These are phyloP conservation scores for Rhingia campestris DNA, from an alignment of 2,888 invertebrate species.

Conservation along the genomic window DNA sequence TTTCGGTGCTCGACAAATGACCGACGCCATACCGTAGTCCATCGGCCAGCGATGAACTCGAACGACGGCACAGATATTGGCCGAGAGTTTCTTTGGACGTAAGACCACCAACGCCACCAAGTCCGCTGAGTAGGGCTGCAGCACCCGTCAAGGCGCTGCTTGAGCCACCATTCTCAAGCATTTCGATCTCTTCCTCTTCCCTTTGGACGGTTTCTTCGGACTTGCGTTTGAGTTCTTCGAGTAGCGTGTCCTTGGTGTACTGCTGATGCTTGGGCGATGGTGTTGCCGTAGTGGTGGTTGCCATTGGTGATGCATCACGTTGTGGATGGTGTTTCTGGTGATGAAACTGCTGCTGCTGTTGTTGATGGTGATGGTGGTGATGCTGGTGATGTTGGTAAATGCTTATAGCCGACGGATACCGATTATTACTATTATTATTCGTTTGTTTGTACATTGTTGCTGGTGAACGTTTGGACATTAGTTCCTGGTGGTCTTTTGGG, in stretches of 20 bases:
- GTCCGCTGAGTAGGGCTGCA: constrained; percentile 41
- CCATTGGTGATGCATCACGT: constrained; percentile 72
- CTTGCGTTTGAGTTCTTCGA: constrained; percentile 76
- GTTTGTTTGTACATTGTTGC: constrained; percentile 73
- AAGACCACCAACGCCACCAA: constrained; percentile 75
- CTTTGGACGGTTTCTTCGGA: constrained; percentile 78
- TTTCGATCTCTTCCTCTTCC: constrained; percentile 76
- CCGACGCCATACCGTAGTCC: constrained; percentile 77
- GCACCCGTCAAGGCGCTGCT: constrained; percentile 57
- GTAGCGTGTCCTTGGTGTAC: constrained; percentile 75
- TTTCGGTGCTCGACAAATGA: constrained; percentile 78
- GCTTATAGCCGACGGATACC: constrained; percentile 71
- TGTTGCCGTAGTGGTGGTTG: constrained; percentile 74
- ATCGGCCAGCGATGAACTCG: constrained; percentile 77
- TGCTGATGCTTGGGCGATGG: constrained; percentile 79
- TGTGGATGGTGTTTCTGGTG: constrained; percentile 71
- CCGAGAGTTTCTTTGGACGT: constrained; percentile 78
- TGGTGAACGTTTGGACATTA: constrained; percentile 73
- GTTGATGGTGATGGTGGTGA: constrained; percentile 75
- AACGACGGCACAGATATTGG: constrained; percentile 77
- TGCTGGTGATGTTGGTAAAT: constrained; percentile 74
- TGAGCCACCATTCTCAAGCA: constrained; percentile 74
- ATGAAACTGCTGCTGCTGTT: constrained; percentile 75
- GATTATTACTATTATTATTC: constrained; percentile 71
- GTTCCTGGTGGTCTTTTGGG: constrained; percentile 81